Conservation (phyloP, 1,140 invertebrate genomes). For the Apocrypta bakeri region DNA sequence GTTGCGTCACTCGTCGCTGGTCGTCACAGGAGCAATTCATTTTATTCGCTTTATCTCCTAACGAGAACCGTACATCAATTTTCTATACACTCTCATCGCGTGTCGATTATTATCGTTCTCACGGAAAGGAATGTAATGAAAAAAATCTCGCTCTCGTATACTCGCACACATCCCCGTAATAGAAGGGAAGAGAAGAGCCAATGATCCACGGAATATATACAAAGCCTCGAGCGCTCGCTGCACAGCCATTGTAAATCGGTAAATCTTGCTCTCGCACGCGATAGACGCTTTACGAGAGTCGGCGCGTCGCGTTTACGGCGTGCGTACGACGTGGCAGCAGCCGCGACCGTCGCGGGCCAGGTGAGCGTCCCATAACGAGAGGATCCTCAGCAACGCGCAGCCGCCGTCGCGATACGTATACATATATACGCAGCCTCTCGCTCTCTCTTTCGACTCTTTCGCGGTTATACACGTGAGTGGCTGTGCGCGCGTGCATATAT, state of each 20-base stretch:
- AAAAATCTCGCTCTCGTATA: too few relatives aligned
- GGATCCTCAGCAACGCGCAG: background rate
- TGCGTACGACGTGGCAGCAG: slow-evolving; percentile 42
- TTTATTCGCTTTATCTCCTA: slow-evolving; percentile 25
- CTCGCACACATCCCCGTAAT: background rate
- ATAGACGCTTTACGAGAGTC: slow-evolving; percentile 52
- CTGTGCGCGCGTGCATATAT: background rate
- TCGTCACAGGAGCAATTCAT: slow-evolving; percentile 51
- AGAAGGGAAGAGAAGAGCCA: background rate
- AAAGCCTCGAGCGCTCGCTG: background rate
- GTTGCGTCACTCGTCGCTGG: slow-evolving; percentile 53
- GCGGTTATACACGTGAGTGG: background rate
- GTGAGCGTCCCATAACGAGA: slow-evolving; percentile 32
- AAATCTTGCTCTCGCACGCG: slow-evolving; percentile 47
- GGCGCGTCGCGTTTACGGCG: slow-evolving; percentile 47
- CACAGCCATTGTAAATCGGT: slow-evolving; percentile 51
- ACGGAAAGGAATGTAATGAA: too few relatives aligned
- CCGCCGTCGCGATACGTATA: background rate
- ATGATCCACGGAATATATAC: slow-evolving; percentile 21
- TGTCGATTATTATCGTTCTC: too few relatives aligned
- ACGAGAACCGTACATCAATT: slow-evolving; percentile 7
- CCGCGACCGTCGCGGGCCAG: slow-evolving; percentile 30
- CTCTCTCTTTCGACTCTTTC: background rate
- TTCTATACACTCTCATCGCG: too few relatives aligned
- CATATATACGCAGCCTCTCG: background rate